Evolutionary conservation across 1,140 invertebrate genomes (phyloP), one percentile per base, ranked within the genome.

Genomic region (Vollenhovia emeryi): DNA sequence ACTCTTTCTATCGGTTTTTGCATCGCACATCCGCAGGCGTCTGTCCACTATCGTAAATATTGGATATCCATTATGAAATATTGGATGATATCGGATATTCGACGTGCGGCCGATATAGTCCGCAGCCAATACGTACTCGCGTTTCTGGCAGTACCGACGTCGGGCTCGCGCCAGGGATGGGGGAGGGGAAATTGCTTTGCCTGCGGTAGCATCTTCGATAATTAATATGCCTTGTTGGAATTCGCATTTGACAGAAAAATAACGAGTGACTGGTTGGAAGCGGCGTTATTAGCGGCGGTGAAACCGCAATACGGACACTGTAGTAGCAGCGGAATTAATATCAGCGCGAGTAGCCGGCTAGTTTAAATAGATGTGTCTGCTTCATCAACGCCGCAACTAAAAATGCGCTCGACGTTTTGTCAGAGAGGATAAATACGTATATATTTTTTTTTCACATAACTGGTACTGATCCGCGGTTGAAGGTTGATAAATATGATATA

Each of bases 41-140:
- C 84, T 86, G 87, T 89, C 87, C 84, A 86, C 87, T 75, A 76
- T 86, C 87, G 87, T 89, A 89, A 88, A 89, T 89, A 89, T 89
- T 89, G 87, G 88, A 89, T 89, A 89, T 89, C 87, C 83, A 89
- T 89, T 88, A 89, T 79, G 87, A 89, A 89, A 86, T 89, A 89
- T 89, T 88, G 87, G 75, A 59, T 68, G 80, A 80, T 88, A 89
- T 89, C 87, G 87, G 85, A 89, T 89, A 89, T 86, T 89, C 87
- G 87, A 85, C 74, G 87, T 55, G 69, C 45, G 69, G 79, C 78
- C 87, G 87, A 89, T 89, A 88, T 74, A 80, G 75, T 62, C 52
- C 73, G 73, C 36, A 64, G 43, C 66, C 78, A 82, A 86, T 86
- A 59, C 73, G 36, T 66, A 74, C 69, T 84, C 48, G 33, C 57